phyloP scores from a whole-genome alignment of 1,140 invertebrate species.

The Prorops nasuta region DNA sequence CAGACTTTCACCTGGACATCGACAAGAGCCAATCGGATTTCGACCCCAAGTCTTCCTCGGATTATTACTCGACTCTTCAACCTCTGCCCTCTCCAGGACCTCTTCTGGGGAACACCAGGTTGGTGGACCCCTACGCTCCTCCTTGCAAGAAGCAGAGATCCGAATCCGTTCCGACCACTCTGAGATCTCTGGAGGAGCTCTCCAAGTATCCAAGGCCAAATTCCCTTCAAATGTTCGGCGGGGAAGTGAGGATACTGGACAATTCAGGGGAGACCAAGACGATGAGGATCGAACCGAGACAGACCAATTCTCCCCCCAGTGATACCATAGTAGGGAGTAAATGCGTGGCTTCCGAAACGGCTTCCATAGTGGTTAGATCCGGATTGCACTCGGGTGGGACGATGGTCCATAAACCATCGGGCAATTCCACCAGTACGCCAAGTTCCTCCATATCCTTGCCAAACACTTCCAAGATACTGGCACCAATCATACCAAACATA shows the following conservation, averaged over 20 bases:
- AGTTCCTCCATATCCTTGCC: conserved; percentile 50
- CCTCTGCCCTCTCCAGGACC: conserved; percentile 76
- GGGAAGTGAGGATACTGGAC: conserved; percentile 72
- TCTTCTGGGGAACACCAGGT: conserved; percentile 72
- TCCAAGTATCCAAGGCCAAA: conserved; percentile 53
- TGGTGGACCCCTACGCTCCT: conserved; percentile 66
- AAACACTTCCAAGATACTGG: conserved; percentile 61
- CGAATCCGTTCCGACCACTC: conserved; percentile 54
- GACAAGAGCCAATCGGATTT: conserved; percentile 57
- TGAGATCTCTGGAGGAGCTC: conserved; percentile 62
- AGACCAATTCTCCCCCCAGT: conserved; percentile 42
- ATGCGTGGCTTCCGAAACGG: conserved; percentile 51
- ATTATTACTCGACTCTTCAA: conserved; percentile 51
- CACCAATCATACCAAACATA: conserved; percentile 61
- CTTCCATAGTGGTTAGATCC: conserved; percentile 68
- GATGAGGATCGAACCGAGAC: conserved; percentile 67
- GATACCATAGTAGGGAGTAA: conserved; percentile 33
- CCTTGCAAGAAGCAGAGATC: conserved; percentile 58
- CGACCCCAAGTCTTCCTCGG: conserved; percentile 34
- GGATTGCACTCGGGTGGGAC: conserved; percentile 74
- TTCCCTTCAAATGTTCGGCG: conserved; percentile 73
- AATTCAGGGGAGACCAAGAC: conserved; percentile 68
- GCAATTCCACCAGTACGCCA: conserved; percentile 25
- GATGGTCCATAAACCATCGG: conserved; percentile 62
- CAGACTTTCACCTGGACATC: conserved; percentile 50